Evolutionary conservation across 2,888 invertebrate species (phyloP).

Genomic region (Cremastinae sp.): DNA sequence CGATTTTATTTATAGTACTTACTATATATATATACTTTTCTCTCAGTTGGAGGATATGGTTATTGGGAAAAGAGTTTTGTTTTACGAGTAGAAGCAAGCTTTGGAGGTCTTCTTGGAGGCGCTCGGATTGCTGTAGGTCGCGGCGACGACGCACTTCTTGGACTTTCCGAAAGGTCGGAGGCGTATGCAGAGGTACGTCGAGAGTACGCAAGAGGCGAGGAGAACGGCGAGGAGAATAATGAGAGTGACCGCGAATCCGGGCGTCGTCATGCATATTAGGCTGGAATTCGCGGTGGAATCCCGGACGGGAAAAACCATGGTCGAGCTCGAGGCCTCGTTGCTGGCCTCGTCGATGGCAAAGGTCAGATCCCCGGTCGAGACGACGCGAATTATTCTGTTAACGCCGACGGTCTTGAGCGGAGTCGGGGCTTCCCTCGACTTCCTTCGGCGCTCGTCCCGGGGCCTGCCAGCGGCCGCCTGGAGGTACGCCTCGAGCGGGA

Average conservation of each 20-base stretch:
- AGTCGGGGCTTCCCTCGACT: slow-evolving; percentile 83
- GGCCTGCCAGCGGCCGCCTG: slow-evolving; percentile 84
- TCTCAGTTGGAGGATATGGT: no score
- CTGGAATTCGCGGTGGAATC: slow-evolving; percentile 81
- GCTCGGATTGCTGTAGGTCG: slow-evolving; percentile 73
- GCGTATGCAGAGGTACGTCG: slow-evolving; percentile 92
- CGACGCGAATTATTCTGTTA: slow-evolving; percentile 93
- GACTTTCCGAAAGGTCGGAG: slow-evolving; percentile 86
- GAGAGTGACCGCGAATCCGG: slow-evolving; percentile 94
- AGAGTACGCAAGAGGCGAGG: slow-evolving; percentile 91
- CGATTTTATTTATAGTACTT: no score
- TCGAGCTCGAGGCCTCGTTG: slow-evolving; percentile 82
- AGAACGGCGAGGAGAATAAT: slow-evolving; percentile 91
- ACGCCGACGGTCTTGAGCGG: slow-evolving; percentile 93
- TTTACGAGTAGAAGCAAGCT: slow-evolving; percentile 87
- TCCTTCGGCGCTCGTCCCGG: slow-evolving; percentile 87
- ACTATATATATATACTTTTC: no score
- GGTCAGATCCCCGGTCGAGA: slow-evolving; percentile 94
- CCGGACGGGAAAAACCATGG: slow-evolving; percentile 88
- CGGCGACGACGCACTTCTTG: slow-evolving; percentile 80
- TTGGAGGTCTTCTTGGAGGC: slow-evolving; percentile 80
- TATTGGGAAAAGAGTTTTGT: no score
- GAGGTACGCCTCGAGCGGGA: slow-evolving; percentile 85
- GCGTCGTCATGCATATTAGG: slow-evolving; percentile 95
- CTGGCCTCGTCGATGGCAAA: slow-evolving; percentile 88